Conservation (phyloP, 2,113 vertebrate genomes). For the Tragelaphus buxtoni region DNA sequence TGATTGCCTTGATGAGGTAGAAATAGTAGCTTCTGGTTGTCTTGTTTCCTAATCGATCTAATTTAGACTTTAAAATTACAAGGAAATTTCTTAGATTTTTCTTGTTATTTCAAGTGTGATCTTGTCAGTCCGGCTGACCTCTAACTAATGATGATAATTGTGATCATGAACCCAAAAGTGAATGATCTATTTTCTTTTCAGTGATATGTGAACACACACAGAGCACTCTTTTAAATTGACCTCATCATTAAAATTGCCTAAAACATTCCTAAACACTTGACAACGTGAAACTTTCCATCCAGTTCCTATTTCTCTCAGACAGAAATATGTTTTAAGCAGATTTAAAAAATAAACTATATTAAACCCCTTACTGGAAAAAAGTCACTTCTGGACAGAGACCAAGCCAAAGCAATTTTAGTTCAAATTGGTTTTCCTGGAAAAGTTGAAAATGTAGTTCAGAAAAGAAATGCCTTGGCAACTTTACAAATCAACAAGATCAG, state of each 20-base stretch:
- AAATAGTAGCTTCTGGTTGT: neutral
- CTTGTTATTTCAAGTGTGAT: neutral
- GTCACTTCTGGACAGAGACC: conserved; percentile 50
- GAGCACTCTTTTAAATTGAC: neutral
- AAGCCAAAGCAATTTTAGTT: conserved; percentile 57
- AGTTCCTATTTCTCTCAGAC: neutral
- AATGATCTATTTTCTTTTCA: neutral
- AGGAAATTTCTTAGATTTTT: neutral
- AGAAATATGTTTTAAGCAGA: conserved; percentile 32
- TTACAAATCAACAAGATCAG: conserved; percentile 24
- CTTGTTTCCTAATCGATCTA: neutral
- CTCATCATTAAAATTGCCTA: neutral
- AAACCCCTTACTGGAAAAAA: conserved; percentile 64
- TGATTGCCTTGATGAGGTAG: neutral
- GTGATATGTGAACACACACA: neutral
- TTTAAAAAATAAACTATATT: conserved; percentile 1
- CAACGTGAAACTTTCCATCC: neutral
- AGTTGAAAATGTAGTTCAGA: conserved; percentile 49
- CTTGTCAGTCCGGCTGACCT: neutral
- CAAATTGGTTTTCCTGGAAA: conserved; percentile 71
- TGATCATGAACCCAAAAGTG: neutral
- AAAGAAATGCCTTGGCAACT: conserved; percentile 52
- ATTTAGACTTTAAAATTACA: neutral
- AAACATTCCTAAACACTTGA: conserved; percentile 24
- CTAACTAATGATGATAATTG: neutral